A percentile compares a stretch with the other conserved stretches of the same genome.
Conservation (phyloP, 2,113 vertebrate species). For the Rhynchomys soricoides region DNA sequence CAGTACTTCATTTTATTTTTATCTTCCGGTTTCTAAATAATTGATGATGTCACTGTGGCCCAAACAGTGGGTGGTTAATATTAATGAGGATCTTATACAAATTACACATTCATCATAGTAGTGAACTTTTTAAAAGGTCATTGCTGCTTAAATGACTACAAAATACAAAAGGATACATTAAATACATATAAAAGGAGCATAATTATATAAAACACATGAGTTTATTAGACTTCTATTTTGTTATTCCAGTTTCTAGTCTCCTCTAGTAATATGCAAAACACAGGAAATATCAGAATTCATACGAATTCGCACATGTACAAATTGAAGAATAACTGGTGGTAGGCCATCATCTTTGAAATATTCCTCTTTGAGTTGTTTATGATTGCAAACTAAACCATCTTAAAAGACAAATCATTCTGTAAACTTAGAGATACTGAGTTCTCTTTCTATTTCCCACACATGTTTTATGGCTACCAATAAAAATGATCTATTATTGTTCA, state of each 20-base stretch:
- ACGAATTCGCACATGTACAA: not conserved
- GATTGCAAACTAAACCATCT: not conserved
- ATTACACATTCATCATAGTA: not conserved
- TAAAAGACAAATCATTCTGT: not conserved
- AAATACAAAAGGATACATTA: constrained; percentile 3
- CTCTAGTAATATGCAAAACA: not conserved
- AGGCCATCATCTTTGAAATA: not conserved
- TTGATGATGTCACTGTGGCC: not conserved
- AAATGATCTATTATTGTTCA: not conserved
- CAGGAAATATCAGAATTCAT: not conserved
- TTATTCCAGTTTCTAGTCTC: not conserved
- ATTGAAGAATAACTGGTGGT: not conserved
- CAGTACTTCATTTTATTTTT: not conserved
- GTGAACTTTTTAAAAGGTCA: constrained; percentile 23
- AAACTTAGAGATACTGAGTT: not conserved
- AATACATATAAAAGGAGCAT: not conserved
- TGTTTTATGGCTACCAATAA: not conserved
- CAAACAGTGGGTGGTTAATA: not conserved
- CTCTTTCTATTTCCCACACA: not conserved
- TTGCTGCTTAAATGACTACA: constrained; percentile 8
- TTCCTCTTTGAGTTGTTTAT: not conserved
- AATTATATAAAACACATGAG: not conserved
- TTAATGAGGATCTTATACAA: constrained; percentile 31
- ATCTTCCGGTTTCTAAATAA: constrained; percentile 39
- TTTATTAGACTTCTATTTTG: not conserved